Evolutionary conservation across 2,797 vertebrate genomes (phyloP).

Genomic region (Anguilla obscura): DNA sequence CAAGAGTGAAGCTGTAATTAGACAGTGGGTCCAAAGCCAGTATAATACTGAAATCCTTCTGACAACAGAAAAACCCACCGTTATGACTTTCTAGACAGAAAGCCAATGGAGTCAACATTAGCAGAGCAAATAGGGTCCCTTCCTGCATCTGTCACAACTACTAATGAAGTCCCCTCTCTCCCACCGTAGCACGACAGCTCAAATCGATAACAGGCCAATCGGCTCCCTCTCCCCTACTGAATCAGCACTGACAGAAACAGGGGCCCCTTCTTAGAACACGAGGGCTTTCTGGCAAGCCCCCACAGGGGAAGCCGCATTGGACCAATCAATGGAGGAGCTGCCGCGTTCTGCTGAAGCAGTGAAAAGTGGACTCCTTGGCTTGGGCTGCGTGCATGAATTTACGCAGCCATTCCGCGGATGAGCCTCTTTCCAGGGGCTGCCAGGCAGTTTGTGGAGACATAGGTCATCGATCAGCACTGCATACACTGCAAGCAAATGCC

Average conservation of each 20-base stretch:
- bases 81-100: background rate
- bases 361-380: conserved; percentile 40
- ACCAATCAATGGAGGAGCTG: conserved; percentile 68
- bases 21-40: background rate
- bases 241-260: conserved; percentile 27
- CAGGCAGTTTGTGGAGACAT: background rate
- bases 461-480: conserved; percentile 5
- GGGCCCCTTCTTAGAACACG: conserved; percentile 1
- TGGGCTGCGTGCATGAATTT: background rate
- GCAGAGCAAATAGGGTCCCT: background rate
- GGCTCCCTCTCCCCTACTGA: conserved; percentile 14
- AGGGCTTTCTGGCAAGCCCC: conserved; percentile 51
- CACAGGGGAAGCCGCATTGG: conserved; percentile 52
- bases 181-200: conserved; percentile 5
- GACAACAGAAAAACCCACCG: background rate
- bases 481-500: background rate
- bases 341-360: conserved; percentile 69
- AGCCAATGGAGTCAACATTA: background rate
- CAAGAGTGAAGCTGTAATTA: background rate
- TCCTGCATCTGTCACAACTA: conserved; percentile 25
- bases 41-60: background rate
- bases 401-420: background rate
- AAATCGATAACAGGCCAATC: conserved; percentile 38
- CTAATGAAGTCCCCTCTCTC: conserved; percentile 30
- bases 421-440: background rate